phyloP scores from a whole-genome alignment of 2,888 invertebrate genomes.

The Neria commutata region DNA sequence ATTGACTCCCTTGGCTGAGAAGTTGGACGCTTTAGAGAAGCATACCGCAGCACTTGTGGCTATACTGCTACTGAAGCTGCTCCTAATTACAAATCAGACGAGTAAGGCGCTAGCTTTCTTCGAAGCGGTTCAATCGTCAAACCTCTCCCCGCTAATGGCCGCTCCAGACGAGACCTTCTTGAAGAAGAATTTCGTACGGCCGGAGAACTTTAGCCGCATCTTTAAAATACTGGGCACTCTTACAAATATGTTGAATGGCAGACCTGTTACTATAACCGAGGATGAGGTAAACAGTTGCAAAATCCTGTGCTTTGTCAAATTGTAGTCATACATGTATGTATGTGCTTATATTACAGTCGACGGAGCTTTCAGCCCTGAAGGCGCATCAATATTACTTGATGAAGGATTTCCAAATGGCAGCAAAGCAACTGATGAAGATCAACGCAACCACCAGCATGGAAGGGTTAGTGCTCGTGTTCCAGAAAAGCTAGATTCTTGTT shows the following conservation, averaged over 20 bases:
- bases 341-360: slow-evolving; percentile 32
- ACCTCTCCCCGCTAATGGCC: slow-evolving; percentile 31
- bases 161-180: slow-evolving; percentile 26
- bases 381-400: slow-evolving; percentile 62
- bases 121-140: slow-evolving; percentile 51
- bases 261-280: slow-evolving; percentile 50
- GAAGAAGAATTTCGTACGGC: too few relatives aligned
- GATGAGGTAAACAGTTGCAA: slow-evolving; percentile 46
- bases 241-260: slow-evolving; percentile 55
- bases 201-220: slow-evolving; percentile 43
- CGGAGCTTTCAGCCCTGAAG: slow-evolving; percentile 56
- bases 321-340: neutral
- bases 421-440: slow-evolving; percentile 59
- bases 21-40: slow-evolving; percentile 53
- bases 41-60: slow-evolving; percentile 50
- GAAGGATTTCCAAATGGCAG: slow-evolving; percentile 63
- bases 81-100: slow-evolving; percentile 57
- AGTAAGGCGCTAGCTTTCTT: slow-evolving; percentile 56
- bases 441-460: slow-evolving; percentile 43
- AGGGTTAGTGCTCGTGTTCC: slow-evolving; percentile 40
- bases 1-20: slow-evolving; percentile 46
- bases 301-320: neutral
- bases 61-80: slow-evolving; percentile 52
- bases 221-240: slow-evolving; percentile 53
- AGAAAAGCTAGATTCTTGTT: neutral